Conservation (phyloP, 2,888 invertebrate genomes). For the Calameuta filiformis region DNA sequence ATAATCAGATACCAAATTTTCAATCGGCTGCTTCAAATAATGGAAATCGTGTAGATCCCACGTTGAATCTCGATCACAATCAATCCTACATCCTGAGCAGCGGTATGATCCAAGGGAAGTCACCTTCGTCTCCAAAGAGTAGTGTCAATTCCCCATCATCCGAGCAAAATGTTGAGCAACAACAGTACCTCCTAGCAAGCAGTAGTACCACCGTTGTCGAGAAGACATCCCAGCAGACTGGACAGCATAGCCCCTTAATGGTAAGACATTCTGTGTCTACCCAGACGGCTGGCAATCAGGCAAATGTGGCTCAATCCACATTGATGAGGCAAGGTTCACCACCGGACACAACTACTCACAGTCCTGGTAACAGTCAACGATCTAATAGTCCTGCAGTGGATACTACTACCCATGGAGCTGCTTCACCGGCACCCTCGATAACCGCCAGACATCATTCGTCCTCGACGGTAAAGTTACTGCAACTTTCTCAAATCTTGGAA, state of each 20-base stretch:
- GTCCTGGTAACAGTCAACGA: slow-evolving; percentile 70
- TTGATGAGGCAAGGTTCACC: slow-evolving; percentile 72
- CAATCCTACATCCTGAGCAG: slow-evolving; percentile 61
- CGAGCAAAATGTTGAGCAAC: slow-evolving; percentile 61
- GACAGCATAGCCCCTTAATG: slow-evolving; percentile 58
- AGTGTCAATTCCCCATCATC: slow-evolving; percentile 51
- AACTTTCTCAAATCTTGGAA: background rate
- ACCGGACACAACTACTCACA: slow-evolving; percentile 87
- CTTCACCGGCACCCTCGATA: slow-evolving; percentile 60
- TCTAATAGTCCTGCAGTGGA: slow-evolving; percentile 64
- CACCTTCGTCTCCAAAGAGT: slow-evolving; percentile 53
- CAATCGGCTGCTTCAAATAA: slow-evolving; percentile 46
- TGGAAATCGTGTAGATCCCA: slow-evolving; percentile 62
- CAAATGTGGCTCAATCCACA: slow-evolving; percentile 62
- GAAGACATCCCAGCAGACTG: slow-evolving; percentile 47
- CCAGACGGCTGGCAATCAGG: slow-evolving; percentile 74
- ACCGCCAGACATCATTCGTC: slow-evolving; percentile 56
- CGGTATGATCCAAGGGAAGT: slow-evolving; percentile 56
- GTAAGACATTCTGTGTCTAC: slow-evolving; percentile 79
- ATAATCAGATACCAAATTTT: slow-evolving; percentile 71
- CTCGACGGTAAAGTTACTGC: slow-evolving; percentile 46
- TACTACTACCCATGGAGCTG: slow-evolving; percentile 63
- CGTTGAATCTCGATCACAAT: slow-evolving; percentile 73
- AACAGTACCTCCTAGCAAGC: slow-evolving; percentile 50
- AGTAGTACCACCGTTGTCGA: slow-evolving; percentile 48